Base-by-base conservation (phyloP, 2,113 vertebrate genomes). In the Seriola aureovittata region DNA sequence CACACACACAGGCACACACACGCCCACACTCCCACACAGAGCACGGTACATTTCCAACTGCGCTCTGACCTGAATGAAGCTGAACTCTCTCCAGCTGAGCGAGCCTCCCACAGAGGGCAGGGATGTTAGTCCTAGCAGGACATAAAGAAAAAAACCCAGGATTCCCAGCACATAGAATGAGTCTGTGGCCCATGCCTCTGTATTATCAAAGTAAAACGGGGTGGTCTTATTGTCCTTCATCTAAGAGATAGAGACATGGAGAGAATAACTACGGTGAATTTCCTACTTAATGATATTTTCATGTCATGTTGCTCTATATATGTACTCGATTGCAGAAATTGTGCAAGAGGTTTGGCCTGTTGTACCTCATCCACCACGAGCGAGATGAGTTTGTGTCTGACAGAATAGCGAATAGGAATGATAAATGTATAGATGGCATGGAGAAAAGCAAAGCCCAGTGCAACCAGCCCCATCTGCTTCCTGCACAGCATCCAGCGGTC, bases 401-500 rank as follows among this genome's bases (percentile, higher is more conserved):
- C 76, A 58, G 82, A 2, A 29, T 92, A 89, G 75, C 82, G 76
- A 54, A 96, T 85, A 46, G 97, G 96, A 60, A 93, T 94, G 72
- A 96, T 81, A 2, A 99, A 93, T 3, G 96, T 96, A 85, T 96
- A 97, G 85, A 98, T 65, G 76, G 78, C 96, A 0, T 99, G 98
- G 32, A 99, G 93, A 63, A 94, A 96, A 71, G 96, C 97, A 62
- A 96, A 97, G 17, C 94, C 96, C 79, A 99, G 91, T 0, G 97
- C 97, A 66, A 97, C 40, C 60, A 99, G 91, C 58, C 97, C 98
- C 42, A 99, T 93, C 71, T 99, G 98, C 90, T 99, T 99, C 87
- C 98, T 96, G 77, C 97, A 97, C 46, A 97, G 92, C 97, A 99
- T 97, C 97, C 97, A 99, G 19, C 91, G 93, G 89, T 98, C 96